These are phyloP conservation scores for Stegodyphus mimosarum DNA, from an alignment of 1,140 invertebrate genomes.

Conservation along the genomic window DNA sequence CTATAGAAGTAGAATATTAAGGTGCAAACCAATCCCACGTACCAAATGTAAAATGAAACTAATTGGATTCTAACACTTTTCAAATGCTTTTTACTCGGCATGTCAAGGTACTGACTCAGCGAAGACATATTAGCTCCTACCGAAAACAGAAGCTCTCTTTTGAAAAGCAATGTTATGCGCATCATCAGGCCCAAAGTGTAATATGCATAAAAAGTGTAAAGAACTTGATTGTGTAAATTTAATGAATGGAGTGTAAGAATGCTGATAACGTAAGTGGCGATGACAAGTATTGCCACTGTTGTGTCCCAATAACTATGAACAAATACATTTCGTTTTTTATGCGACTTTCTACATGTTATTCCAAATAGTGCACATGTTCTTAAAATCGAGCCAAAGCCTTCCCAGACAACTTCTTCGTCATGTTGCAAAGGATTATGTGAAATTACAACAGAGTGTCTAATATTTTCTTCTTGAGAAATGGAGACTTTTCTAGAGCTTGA, in stretches of 20 bases:
- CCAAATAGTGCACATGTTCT: background rate
- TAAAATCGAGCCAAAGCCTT: background rate
- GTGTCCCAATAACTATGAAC: background rate
- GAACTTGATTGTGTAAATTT: background rate
- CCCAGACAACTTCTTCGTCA: too few species aligned
- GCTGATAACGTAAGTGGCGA: background rate
- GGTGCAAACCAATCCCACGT: background rate
- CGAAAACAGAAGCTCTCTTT: background rate
- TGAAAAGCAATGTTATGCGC: background rate
- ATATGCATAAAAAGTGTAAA: background rate
- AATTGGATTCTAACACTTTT: background rate
- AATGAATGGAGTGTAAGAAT: background rate
- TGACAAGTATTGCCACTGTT: background rate
- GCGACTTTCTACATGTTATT: background rate
- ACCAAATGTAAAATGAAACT: background rate
- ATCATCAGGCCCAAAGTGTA: background rate
- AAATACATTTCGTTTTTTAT: background rate
- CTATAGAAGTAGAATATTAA: background rate
- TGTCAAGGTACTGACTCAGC: background rate
- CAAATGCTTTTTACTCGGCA: background rate
- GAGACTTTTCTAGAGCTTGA: too few species aligned
- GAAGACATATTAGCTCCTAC: background rate
- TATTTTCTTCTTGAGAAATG: too few species aligned
- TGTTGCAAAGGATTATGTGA: too few species aligned
- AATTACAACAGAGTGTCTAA: too few species aligned